Evolutionary conservation across 1,140 invertebrate genomes (phyloP).

Genomic region (Euura lappo): DNA sequence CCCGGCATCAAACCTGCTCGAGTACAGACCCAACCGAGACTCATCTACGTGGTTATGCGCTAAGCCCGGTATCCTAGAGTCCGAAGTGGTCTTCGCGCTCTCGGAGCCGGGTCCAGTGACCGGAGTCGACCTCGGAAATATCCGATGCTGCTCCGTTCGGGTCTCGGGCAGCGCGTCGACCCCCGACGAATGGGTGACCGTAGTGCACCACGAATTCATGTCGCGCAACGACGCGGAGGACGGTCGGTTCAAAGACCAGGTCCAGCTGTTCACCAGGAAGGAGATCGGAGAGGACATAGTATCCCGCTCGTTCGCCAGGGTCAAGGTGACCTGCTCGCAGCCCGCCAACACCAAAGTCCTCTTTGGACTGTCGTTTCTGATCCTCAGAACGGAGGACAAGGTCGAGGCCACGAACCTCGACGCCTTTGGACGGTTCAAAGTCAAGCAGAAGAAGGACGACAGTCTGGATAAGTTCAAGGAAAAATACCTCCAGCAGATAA

Average conservation of each 20-base stretch:
- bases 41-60: constrained; percentile 48
- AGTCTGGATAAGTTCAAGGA: constrained; percentile 44
- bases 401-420: constrained; percentile 46
- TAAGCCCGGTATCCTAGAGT: constrained; percentile 51
- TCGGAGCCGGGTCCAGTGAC: constrained; percentile 46
- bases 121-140: constrained; percentile 55
- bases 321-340: constrained; percentile 57
- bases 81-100: constrained; percentile 48
- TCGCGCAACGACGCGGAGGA: constrained; percentile 52
- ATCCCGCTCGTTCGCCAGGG: constrained; percentile 50
- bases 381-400: constrained; percentile 47
- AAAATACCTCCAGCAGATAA: constrained; percentile 40
- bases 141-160: constrained; percentile 50
- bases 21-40: constrained; percentile 35
- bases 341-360: constrained; percentile 50
- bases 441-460: constrained; percentile 38
- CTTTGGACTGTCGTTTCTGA: constrained; percentile 50
- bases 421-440: constrained; percentile 53
- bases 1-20: constrained; percentile 49
- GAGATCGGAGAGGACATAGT: constrained; percentile 48
- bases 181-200: constrained; percentile 51
- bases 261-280: constrained; percentile 54
- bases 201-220: constrained; percentile 53
- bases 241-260: constrained; percentile 52
- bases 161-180: constrained; percentile 49